These are phyloP conservation scores for Burhinus oedicnemus DNA, from an alignment of 2,113 vertebrate genomes.

Conservation along the genomic window DNA sequence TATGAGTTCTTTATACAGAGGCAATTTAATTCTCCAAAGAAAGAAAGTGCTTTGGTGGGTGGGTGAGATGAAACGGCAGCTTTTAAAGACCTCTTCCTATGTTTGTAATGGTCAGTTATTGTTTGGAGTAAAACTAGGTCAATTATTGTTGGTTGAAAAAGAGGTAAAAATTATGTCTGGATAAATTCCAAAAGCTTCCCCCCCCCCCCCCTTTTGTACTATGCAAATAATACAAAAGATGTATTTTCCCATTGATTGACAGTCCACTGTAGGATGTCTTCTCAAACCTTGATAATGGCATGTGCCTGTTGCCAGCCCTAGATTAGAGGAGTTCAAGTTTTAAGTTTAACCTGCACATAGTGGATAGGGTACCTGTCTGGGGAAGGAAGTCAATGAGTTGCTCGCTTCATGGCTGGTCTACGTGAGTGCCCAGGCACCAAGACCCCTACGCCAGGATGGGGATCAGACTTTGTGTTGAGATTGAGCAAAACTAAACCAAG, in stretches of 20 bases:
- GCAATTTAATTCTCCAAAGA: constrained; percentile 12
- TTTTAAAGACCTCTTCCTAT: background rate
- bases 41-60: background rate
- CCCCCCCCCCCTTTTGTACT: background rate
- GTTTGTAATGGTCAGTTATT: constrained; percentile 8
- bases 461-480: background rate
- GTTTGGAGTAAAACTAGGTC: constrained; percentile 41
- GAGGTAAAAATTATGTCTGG: constrained; percentile 22
- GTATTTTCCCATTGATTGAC: background rate
- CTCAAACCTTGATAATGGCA: background rate
- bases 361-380: background rate
- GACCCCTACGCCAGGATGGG: accelerated
- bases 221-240: constrained; percentile 10
- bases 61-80: background rate
- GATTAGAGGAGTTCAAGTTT: background rate
- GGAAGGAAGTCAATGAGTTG: background rate
- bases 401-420: background rate
- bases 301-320: background rate
- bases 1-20: constrained; percentile 9
- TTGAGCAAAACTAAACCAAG: background rate
- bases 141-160: constrained; percentile 22
- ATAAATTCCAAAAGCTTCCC: background rate
- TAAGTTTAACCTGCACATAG: background rate
- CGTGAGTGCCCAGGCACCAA: background rate
- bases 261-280: background rate